Conservation (phyloP, 2,888 invertebrate genomes). For the Machimus atricapillus region DNA sequence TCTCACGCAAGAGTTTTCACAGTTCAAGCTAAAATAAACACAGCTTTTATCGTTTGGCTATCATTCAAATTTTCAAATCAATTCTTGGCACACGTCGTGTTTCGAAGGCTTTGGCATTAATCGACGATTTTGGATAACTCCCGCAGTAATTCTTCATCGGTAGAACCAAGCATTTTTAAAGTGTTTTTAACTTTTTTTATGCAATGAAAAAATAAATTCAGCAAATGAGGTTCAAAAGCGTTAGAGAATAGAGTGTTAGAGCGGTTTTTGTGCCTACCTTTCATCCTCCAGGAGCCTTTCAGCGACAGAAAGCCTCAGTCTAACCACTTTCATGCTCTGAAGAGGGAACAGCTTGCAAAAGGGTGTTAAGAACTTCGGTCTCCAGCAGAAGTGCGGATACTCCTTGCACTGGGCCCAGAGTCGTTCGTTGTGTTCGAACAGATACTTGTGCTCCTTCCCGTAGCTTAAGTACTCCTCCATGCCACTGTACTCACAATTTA, state of each 20-base stretch:
- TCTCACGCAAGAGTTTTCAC: neutral
- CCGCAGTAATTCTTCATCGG: neutral
- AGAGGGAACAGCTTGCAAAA: constrained; percentile 87
- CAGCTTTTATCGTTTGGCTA: neutral
- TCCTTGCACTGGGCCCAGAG: constrained; percentile 81
- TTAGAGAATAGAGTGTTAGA: neutral
- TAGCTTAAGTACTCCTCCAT: constrained; percentile 80
- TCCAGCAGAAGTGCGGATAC: constrained; percentile 73
- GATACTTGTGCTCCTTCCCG: constrained; percentile 77
- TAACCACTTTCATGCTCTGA: constrained; percentile 87
- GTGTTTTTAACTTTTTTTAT: neutral
- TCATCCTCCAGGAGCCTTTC: constrained; percentile 75
- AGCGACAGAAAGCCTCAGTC: constrained; percentile 76
- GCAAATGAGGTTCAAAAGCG: neutral
- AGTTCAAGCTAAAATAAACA: neutral
- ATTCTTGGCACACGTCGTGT: neutral
- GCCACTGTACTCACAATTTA: constrained; percentile 78
- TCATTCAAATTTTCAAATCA: neutral
- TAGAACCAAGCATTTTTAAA: neutral
- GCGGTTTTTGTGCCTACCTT: constrained; percentile 66
- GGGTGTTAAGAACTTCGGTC: constrained; percentile 74
- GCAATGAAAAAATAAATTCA: neutral
- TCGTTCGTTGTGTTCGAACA: constrained; percentile 84
- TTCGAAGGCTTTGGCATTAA: neutral
- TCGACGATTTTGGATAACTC: neutral